Conservation (phyloP, 2,113 vertebrate genomes). For the Sinocyclocheilus rhinocerous region DNA sequence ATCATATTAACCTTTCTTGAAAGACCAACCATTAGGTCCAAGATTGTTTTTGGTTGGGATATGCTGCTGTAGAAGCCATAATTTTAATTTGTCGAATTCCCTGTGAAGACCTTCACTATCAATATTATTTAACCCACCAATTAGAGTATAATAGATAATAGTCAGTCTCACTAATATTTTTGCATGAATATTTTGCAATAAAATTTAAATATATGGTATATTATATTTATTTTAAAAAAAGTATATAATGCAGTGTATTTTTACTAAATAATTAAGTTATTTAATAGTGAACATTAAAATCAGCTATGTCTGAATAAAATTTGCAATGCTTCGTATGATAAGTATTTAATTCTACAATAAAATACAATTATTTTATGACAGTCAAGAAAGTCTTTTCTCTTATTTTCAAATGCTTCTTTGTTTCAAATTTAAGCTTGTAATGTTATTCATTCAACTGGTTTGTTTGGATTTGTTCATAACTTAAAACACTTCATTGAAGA, state of each 20-base stretch:
- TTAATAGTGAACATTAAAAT: neutral
- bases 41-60: neutral
- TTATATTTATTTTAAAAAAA: neutral
- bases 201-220: neutral
- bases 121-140: neutral
- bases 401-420: neutral
- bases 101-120: neutral
- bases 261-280: neutral
- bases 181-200: neutral
- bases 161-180: too few species aligned
- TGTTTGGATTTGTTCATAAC: neutral
- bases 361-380: neutral
- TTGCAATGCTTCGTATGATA: neutral
- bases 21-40: neutral
- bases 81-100: neutral
- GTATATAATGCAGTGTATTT: neutral
- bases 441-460: neutral
- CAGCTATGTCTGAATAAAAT: neutral
- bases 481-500: neutral
- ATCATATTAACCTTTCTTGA: neutral
- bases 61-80: neutral
- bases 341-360: neutral
- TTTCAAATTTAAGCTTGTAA: neutral
- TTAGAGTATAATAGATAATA: neutral
- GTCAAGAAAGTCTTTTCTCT: neutral